Conservation (phyloP, 2,797 vertebrate genomes). For the Podarcis lilfordi region DNA sequence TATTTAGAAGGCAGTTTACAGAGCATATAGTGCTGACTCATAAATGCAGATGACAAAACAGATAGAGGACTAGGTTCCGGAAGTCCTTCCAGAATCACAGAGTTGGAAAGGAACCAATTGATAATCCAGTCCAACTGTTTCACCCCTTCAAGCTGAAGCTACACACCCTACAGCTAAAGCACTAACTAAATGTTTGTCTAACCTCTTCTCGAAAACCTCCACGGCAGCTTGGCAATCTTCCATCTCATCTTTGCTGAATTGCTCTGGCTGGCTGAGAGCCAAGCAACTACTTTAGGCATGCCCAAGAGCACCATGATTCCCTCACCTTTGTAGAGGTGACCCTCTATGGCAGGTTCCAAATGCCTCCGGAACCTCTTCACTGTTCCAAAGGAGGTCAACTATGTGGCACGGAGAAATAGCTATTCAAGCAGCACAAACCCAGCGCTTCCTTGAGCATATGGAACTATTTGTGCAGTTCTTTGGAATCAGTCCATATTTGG, state of each 20-base stretch:
- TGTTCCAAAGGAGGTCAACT: neutral
- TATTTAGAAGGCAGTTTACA: neutral
- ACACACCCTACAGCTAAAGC: neutral
- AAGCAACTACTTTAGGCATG: neutral
- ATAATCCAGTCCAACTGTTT: neutral
- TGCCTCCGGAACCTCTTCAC: neutral
- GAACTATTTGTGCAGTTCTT: neutral
- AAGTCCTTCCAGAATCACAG: neutral
- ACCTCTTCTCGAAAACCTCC: neutral
- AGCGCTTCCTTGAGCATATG: neutral
- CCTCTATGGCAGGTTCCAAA: neutral
- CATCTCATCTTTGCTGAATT: neutral
- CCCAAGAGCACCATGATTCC: neutral
- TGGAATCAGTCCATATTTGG: neutral
- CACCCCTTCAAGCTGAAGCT: neutral
- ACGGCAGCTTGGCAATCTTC: neutral
- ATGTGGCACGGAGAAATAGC: too few species aligned
- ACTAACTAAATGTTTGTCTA: neutral
- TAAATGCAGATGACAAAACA: accelerated
- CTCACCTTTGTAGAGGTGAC: neutral
- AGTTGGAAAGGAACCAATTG: neutral
- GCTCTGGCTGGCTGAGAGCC: neutral
- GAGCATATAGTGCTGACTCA: neutral
- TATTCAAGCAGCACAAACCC: neutral
- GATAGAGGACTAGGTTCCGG: neutral